Percentiles rank a stretch among this genome's conserved stretches.
Evolutionary conservation across 1,140 invertebrate species (phyloP).

Genomic region (Heliothis virescens): DNA sequence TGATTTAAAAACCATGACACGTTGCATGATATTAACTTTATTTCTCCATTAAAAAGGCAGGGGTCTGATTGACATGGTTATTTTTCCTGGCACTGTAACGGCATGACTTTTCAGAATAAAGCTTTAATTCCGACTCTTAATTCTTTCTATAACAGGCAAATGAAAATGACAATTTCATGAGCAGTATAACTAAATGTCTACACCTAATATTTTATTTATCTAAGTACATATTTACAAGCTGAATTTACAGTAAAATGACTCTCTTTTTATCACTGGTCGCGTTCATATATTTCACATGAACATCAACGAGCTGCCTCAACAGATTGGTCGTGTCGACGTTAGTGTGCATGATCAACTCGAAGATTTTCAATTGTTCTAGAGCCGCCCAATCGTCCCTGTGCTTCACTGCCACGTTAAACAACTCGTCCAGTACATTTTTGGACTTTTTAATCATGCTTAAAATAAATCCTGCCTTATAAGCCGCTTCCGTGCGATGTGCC

Average conservation of each 20-base stretch:
- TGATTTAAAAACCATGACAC: too few relatives aligned
- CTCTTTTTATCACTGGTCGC: conserved; percentile 58
- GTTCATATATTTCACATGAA: conserved; percentile 69
- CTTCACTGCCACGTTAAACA: conserved; percentile 77
- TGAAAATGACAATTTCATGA: too few relatives aligned
- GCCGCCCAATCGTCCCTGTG: conserved; percentile 77
- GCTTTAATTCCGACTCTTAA: too few relatives aligned
- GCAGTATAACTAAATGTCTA: too few relatives aligned
- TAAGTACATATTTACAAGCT: neutral
- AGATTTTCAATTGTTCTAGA: conserved; percentile 76
- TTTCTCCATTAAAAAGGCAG: too few relatives aligned
- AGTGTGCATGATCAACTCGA: conserved; percentile 75
- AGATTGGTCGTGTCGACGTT: conserved; percentile 77
- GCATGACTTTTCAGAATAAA: too few relatives aligned
- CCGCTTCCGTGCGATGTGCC: conserved; percentile 55
- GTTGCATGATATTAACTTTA: too few relatives aligned
- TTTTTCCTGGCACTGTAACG: too few relatives aligned
- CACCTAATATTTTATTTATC: too few relatives aligned
- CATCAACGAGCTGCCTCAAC: conserved; percentile 73
- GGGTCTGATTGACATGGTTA: too few relatives aligned
- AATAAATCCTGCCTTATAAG: conserved; percentile 76
- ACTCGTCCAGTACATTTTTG: conserved; percentile 73
- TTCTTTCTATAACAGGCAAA: too few relatives aligned
- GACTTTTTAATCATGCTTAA: conserved; percentile 74
- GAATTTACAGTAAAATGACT: conserved; percentile 59